Evolutionary conservation across 2,797 vertebrate species (phyloP).

Genomic region (Cebuella pygmaea): DNA sequence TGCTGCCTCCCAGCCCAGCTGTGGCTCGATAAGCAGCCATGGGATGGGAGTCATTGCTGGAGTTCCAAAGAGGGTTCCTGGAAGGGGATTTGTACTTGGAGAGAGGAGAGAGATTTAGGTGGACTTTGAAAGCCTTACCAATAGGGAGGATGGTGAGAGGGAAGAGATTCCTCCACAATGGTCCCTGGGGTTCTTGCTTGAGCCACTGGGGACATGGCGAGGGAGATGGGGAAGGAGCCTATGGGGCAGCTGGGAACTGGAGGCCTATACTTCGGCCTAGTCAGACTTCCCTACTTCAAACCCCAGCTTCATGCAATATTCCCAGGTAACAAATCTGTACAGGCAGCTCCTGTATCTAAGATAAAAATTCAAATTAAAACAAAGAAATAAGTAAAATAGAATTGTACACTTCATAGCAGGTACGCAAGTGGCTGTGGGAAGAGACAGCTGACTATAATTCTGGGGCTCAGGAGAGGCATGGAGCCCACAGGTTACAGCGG

Average conservation of each 20-base stretch:
- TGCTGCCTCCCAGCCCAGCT: too few relatives aligned
- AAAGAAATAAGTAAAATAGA: not conserved
- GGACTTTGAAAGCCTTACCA: not conserved
- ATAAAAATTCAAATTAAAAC: not conserved
- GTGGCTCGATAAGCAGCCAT: too few relatives aligned
- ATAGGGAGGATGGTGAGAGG: rapidly evolving
- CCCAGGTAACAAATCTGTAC: not conserved
- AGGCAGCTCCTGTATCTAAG: not conserved
- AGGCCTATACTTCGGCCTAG: rapidly evolving
- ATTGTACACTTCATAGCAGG: rapidly evolving
- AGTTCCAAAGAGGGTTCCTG: rapidly evolving
- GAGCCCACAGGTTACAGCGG: not conserved
- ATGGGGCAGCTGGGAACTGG: rapidly evolving
- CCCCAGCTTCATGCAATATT: not conserved
- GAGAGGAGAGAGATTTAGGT: not conserved
- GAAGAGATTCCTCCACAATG: too few relatives aligned
- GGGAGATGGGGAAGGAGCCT: not conserved
- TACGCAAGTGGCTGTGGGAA: rapidly evolving
- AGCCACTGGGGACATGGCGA: rapidly evolving
- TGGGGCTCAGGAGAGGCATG: not conserved
- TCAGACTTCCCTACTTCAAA: not conserved
- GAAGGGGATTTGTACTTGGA: rapidly evolving
- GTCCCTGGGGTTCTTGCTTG: not conserved
- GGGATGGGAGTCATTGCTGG: not conserved
- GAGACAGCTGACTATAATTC: rapidly evolving